These are phyloP conservation scores for Lota lota DNA, from an alignment of 2,113 vertebrate genomes.

Conservation along the genomic window DNA sequence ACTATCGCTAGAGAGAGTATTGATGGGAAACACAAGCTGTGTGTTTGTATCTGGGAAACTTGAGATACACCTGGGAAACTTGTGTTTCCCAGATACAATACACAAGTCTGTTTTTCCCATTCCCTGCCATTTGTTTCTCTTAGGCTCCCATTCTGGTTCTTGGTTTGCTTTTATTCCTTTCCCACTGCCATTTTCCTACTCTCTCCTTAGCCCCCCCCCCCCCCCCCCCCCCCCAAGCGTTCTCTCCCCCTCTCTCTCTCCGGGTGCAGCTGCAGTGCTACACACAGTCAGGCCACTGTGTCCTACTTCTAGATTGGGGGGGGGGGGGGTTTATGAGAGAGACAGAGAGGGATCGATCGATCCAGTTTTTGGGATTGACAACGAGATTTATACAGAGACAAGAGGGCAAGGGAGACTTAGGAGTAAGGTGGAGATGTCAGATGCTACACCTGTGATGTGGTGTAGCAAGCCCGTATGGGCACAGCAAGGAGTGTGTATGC, in stretches of 20 bases:
- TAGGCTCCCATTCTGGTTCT: slow-evolving; percentile 10
- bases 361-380: slow-evolving; percentile 22
- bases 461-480: slow-evolving; percentile 37
- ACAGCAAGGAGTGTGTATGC: slow-evolving; percentile 17
- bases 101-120: background rate
- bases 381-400: slow-evolving; percentile 37
- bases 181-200: background rate
- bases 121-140: background rate
- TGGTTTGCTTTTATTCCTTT: background rate
- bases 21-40: background rate
- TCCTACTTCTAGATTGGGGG: slow-evolving; percentile 57
- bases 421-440: slow-evolving; percentile 10
- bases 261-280: slow-evolving; percentile 55
- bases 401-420: slow-evolving; percentile 30
- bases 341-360: slow-evolving; percentile 34
- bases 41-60: background rate
- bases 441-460: slow-evolving; percentile 52
- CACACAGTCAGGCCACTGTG: slow-evolving; percentile 68
- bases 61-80: no score
- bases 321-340: slow-evolving; percentile 20
- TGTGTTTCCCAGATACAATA: no score
- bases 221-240: background rate
- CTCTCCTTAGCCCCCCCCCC: background rate
- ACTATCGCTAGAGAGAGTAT: slow-evolving; percentile 12
- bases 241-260: slow-evolving; percentile 15